These are phyloP conservation scores for Bruchidius siliquastri DNA, from an alignment of 2,888 invertebrate genomes.

Conservation along the genomic window DNA sequence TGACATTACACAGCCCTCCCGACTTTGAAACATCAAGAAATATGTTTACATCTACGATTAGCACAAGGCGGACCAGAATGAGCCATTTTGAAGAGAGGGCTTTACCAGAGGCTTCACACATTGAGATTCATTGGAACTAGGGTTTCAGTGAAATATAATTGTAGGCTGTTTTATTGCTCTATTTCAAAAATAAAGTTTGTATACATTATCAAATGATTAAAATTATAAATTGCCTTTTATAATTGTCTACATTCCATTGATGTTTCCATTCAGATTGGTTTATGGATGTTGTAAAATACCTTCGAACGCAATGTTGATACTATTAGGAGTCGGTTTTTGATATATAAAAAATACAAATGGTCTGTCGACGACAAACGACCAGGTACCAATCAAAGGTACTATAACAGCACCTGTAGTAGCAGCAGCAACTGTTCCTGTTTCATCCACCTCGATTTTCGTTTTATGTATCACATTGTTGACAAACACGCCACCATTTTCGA, in stretches of 20 bases:
- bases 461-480: constrained; percentile 59
- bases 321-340: constrained; percentile 51
- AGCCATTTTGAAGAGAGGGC: too few species aligned
- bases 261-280: not conserved
- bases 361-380: constrained; percentile 54
- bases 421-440: constrained; percentile 62
- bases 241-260: not conserved
- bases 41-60: too few species aligned
- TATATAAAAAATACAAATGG: constrained; percentile 65
- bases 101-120: too few species aligned
- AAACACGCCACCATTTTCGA: constrained; percentile 43
- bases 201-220: not conserved
- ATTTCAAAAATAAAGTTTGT: not conserved
- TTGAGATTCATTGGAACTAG: too few species aligned
- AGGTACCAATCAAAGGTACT: constrained; percentile 56
- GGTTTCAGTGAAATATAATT: too few species aligned
- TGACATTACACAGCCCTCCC: too few species aligned
- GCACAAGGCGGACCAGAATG: too few species aligned
- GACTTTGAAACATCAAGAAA: too few species aligned
- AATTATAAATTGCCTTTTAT: not conserved
- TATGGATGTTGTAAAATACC: constrained; percentile 56
- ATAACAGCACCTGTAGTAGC: constrained; percentile 57
- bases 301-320: constrained; percentile 52
- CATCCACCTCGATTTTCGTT: constrained; percentile 61
- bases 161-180: not conserved